Evolutionary conservation across 2,888 invertebrate genomes (phyloP).

Genomic region (Phlogophora meticulosa): DNA sequence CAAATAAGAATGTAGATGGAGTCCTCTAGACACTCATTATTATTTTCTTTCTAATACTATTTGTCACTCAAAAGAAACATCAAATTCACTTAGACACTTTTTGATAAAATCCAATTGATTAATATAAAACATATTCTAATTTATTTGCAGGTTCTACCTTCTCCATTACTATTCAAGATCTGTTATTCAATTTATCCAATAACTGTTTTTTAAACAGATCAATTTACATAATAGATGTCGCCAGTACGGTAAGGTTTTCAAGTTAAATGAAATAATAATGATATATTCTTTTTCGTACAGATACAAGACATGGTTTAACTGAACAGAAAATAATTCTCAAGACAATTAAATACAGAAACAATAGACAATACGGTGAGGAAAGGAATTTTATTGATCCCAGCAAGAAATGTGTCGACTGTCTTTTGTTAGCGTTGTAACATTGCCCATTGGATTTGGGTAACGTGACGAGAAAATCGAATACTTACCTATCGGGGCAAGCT

Average conservation of each 20-base stretch:
- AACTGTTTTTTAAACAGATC: slow-evolving; percentile 8
- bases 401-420: not conserved
- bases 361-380: no score
- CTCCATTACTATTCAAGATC: slow-evolving; percentile 10
- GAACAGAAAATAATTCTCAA: no score
- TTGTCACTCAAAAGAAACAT: not conserved
- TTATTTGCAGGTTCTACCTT: slow-evolving; percentile 8
- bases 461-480: no score
- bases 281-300: no score
- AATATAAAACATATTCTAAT: not conserved
- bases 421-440: not conserved
- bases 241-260: not conserved
- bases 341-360: no score
- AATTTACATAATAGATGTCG: not conserved
- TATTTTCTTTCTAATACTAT: not conserved
- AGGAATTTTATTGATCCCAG: no score
- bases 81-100: not conserved
- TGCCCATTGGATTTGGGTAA: not conserved
- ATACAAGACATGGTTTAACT: not conserved
- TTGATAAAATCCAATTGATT: slow-evolving; percentile 20
- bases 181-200: slow-evolving; percentile 24
- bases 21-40: no score
- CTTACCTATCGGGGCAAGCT: no score
- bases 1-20: no score
- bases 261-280: not conserved